Base-by-base conservation (phyloP, 2,888 invertebrate genomes). In the Halocaridina rubra region DNA sequence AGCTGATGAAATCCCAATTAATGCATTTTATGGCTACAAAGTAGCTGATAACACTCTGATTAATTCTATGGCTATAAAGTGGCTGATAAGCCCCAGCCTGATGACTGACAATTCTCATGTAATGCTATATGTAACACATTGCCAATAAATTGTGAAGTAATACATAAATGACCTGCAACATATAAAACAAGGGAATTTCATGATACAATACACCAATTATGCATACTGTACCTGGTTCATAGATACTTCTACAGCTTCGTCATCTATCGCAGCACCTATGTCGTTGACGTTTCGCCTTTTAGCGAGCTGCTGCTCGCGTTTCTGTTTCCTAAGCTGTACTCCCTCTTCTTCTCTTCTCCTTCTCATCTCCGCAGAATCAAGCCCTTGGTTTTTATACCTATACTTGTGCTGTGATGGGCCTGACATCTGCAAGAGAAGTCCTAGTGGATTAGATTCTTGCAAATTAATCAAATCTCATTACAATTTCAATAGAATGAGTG, bases 231-330 rank as follows among this genome's bases (percentile, higher is more conserved):
- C 84, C 80, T 84, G 84, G 67, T 84, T 84, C 84, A 84, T 84
- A 19, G 84, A 74, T n/a, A 76, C 59, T 29, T 84, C 84, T 30
- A 80, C 79, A 3, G 74, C 19, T 59, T 84, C 86, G 59, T 86
- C 86, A 32, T 88, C 88, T 24, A 85, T 61, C 10, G 74, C 82
- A 33, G 80, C 84, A 22, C 78, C 72, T n/a, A 86, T 67, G 30
- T 86, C 88, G 61, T 80, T 81, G 22, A 88, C 91, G 89, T 98
- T 98, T 81, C 98, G 93, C 24, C 97, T 93, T 91, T 99, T 99
- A 80, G 96, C 93, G 57, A 99, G 92, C 90, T 98, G 97, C 89
- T 98, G 98, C 91, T 98, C 98, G 89, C 98, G 96, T 81, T 96
- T 95, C 22, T 96, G 95, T 92, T 98, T 98, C 19, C 99, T 94